phyloP scores from a whole-genome alignment of 2,888 invertebrate genomes.

The Gortyna flavago region DNA sequence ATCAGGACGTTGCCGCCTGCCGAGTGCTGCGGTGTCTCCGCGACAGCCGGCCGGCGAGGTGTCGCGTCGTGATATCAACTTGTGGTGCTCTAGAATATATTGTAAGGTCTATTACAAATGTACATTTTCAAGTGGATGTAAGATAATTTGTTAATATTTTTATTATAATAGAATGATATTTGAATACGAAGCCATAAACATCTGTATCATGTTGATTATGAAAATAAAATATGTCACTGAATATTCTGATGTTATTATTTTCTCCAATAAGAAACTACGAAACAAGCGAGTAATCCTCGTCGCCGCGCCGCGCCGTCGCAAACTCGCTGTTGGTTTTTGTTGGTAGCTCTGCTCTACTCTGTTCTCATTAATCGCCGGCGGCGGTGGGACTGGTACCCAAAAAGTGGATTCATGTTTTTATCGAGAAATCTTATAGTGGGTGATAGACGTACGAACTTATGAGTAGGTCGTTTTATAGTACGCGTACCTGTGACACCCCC shows the following conservation, averaged over 20 bases:
- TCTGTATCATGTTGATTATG: conserved; percentile 89
- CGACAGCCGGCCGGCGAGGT: background rate
- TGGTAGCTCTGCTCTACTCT: too few relatives aligned
- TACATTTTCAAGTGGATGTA: conserved; percentile 90
- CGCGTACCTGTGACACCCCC: too few relatives aligned
- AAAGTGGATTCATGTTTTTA: too few relatives aligned
- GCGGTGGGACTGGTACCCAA: too few relatives aligned
- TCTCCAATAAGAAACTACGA: background rate
- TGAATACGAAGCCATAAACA: conserved; percentile 89
- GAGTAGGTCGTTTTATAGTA: too few relatives aligned
- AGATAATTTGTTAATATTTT: conserved; percentile 90
- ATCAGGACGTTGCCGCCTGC: conserved; percentile 59
- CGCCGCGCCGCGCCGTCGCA: too few relatives aligned
- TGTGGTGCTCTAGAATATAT: conserved; percentile 83
- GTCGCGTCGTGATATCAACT: conserved; percentile 72
- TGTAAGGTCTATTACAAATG: conserved; percentile 88
- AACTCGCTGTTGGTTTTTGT: too few relatives aligned
- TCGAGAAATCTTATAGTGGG: too few relatives aligned
- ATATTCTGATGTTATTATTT: conserved; percentile 2
- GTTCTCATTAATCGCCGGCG: too few relatives aligned
- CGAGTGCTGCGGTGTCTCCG: background rate
- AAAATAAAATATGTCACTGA: conserved; percentile 87
- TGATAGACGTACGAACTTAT: too few relatives aligned
- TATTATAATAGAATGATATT: conserved; percentile 89
- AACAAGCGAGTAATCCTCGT: too few relatives aligned